Evolutionary conservation across 2,888 invertebrate species (phyloP), one percentile per base, ranked within the genome.

Genomic region (Melinaea menophilus): DNA sequence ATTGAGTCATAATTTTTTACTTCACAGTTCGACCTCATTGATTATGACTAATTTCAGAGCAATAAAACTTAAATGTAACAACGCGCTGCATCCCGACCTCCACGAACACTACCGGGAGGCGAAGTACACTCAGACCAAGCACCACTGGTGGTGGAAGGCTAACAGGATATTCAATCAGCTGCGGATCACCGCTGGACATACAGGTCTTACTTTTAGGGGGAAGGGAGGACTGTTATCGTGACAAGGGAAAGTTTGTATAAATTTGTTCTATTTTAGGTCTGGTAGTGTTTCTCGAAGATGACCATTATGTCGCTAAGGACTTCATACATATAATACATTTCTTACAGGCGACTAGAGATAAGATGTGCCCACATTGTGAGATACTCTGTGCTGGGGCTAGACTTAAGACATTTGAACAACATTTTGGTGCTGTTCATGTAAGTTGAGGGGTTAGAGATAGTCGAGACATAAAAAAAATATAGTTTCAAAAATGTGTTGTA

Each of bases 81-180:
- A 99, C 86, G 98, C 98, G 0, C 88, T 95, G 11, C 94, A 95
- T 84, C 98, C 99, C 3, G 99, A 99, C 80, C 92, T 97, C 31
- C 99, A 99, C 88, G 99, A 99, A 0, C 99, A 99, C 82, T 99
- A 99, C 84, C 91, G 99, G 58, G 98, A 99, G 81, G 98, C 99
- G 0, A 96, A 97, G 78, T 98, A 98, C 83, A 98, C 98, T 0
- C 99, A 99, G 86, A 99, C 98, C 0, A 99, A 99, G 81, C 99
- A 99, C 83, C 99, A 99, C 81, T 99, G 99, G 99, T 99, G 99
- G 97, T 99, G 99, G 99, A 99, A 99, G 84, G 98, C 98, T 3
- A 96, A 97, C 82, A 92, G 96, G 73, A 97, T 99, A 47, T 99
- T 99, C 89, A 97, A 98, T 80, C 96, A 96, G 74, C 91, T 99